Base-by-base conservation (phyloP, 2,113 vertebrate species). In the Blennius ocellaris region DNA sequence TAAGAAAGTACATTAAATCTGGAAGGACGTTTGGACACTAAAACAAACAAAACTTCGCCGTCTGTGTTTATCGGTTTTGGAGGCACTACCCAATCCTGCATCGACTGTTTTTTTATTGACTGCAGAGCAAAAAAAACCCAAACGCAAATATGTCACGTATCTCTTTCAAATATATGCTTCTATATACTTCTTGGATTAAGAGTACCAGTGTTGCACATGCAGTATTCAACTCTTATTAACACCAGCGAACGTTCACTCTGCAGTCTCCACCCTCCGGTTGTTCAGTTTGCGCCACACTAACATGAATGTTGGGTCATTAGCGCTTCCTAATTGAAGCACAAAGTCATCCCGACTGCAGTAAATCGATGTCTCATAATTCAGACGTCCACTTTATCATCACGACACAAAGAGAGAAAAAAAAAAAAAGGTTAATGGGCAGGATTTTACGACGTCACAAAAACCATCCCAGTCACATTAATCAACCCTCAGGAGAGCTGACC, bases 381-480 rank as follows among this genome's bases (percentile, higher is more conserved):
- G 51, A 82, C 76, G 82, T 83, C 50, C 81, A 65, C 55, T 73
- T 65, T 30, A 80, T 73, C 54, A 10, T 5, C 21, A 30, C 21
- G 21, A 30, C 2, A 2, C 2, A 30, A 2, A 30, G 4, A 56
- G 66, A 39, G 53, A 57, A 76, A 60, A 71, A 63, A 67, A 60
- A 40, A 76, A 60, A 71, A 63, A 67, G 6, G 69, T 73, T 78
- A 82, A 83, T 57, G 55, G 38, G 61, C 43, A 71, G 52, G 58
- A 72, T 55, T 78, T 72, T n/a, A 69, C 47, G 36, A 16, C 54
- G 56, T 78, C 81, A 79, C 55, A 59, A 21, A 73, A 66, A 54
- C 39, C 74, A 59, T 39, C 63, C 62, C 45, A 51, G 61, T 80
- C 57, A 54, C 76, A 86, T 88, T 30, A 84, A 80, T 90, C 83